Percentiles rank a stretch among this genome's conserved stretches.
phyloP scores from a whole-genome alignment of 2,113 vertebrate species.

The Plecotus auritus region DNA sequence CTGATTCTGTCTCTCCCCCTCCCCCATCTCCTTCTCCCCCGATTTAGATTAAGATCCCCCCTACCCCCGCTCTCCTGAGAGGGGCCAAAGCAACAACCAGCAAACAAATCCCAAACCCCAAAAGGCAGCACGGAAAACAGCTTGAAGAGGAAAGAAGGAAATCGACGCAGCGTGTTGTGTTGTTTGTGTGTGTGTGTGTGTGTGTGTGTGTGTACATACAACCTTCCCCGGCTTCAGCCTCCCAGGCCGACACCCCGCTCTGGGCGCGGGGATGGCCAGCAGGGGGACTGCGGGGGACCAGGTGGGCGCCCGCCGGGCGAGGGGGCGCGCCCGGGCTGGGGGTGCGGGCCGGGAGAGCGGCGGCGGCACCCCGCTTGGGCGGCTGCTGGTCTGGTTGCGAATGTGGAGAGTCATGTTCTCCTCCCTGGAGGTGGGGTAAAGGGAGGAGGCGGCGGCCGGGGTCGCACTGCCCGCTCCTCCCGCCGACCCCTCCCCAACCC shows the following conservation, averaged over 20 bases:
- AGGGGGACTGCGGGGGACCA: neutral
- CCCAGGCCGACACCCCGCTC: neutral
- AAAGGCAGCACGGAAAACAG: conserved; percentile 64
- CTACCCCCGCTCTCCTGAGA: conserved; percentile 65
- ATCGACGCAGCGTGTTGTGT: conserved; percentile 52
- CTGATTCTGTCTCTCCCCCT: conserved; percentile 68
- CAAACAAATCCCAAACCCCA: conserved; percentile 67
- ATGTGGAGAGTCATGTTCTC: conserved; percentile 27
- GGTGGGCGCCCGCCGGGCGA: conserved; percentile 24
- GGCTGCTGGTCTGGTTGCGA: neutral
- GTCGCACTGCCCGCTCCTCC: neutral
- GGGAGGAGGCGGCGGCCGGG: conserved; percentile 29
- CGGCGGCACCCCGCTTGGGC: neutral
- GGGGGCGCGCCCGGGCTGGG: conserved; percentile 62
- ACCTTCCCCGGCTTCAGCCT: conserved; percentile 15
- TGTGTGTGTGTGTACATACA: conserved; percentile 46
- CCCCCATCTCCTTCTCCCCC: conserved; percentile 37
- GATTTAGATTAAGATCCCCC: conserved; percentile 64
- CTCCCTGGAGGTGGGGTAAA: conserved; percentile 40
- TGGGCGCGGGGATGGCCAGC: neutral
- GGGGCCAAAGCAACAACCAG: conserved; percentile 66
- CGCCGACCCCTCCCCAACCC: neutral
- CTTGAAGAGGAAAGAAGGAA: conserved; percentile 71
- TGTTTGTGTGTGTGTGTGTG: conserved; percentile 48
- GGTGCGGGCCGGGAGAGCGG: neutral